Base-by-base conservation (phyloP, 2,797 vertebrate genomes). In the Craterocephalus amniculus region DNA sequence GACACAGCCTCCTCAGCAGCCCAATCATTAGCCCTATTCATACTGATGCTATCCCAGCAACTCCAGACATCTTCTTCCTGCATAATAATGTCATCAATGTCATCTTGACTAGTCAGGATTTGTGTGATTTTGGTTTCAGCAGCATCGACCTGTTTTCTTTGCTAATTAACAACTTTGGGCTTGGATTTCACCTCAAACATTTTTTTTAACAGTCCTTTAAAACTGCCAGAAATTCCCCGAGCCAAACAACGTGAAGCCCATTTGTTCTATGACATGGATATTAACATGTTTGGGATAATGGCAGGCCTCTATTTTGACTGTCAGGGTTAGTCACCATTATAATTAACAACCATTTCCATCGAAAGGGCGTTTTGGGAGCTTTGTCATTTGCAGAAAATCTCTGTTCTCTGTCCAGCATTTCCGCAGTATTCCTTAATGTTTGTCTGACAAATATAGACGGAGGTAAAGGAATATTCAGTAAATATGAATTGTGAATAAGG, bases 261-360 rank as follows among this genome's bases (percentile, higher is more conserved):
- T 74, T 79, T 75, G 58, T 80, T 70, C 36, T 12, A 49, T 71
- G 74, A 67, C 68, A 83, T 10, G 76, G 76, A 80, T 76, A 78
- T 51, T 35, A 64, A 58, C 56, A 72, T 81, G 84, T 85, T 81
- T 86, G 67, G 51, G 74, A 84, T 85, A 85, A 87, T 88, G 68
- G 79, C 67, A 67, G 72, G 65, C 69, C 79, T 86, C 84, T 88
- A 65, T 83, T 72, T 81, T 65, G 76, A 76, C 79, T 80, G 84
- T 83, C 86, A 87, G 63, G 31, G 67, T 76, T 59, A 70, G 57
- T 67, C 75, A 67, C 76, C 80, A 86, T 88, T 84, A 83, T 88
- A 90, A 90, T 90, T 88, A 85, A 69, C 88, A 79, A 80, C 79
- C 60, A 87, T 90, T 91, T 91, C 85, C 81, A 63, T 78, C 88